These are phyloP conservation scores for Galerucella pusilla DNA, from an alignment of 2,888 invertebrate genomes.

Conservation along the genomic window DNA sequence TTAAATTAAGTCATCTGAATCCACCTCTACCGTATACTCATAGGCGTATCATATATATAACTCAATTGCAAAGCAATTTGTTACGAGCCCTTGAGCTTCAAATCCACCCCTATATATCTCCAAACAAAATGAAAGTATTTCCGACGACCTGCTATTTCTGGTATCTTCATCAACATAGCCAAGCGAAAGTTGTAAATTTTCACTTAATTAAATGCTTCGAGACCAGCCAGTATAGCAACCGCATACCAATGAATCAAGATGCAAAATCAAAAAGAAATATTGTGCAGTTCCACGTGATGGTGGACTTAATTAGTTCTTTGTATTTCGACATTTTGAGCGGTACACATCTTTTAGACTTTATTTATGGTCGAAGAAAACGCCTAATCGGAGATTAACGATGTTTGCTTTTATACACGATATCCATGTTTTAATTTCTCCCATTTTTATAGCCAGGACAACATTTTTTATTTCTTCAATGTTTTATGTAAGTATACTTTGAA, in stretches of 20 bases:
- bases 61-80: slow-evolving; percentile 8
- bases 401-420: slow-evolving; percentile 36
- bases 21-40: background rate
- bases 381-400: slow-evolving; percentile 42
- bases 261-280: slow-evolving; percentile 48
- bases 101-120: slow-evolving; percentile 14
- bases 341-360: slow-evolving; percentile 42
- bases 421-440: slow-evolving; percentile 6
- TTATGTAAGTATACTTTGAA: too few species aligned
- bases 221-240: slow-evolving; percentile 33
- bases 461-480: too few species aligned
- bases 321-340: slow-evolving; percentile 39
- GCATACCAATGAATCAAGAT: slow-evolving; percentile 40
- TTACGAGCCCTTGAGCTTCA: background rate
- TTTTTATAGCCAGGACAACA: background rate
- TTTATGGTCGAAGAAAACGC: slow-evolving; percentile 42
- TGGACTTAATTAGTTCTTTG: slow-evolving; percentile 50
- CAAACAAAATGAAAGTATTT: slow-evolving; percentile 29
- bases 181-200: slow-evolving; percentile 46
- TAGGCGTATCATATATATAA: slow-evolving; percentile 1
- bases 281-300: slow-evolving; percentile 48
- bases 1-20: background rate
- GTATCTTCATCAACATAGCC: slow-evolving; percentile 38
- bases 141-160: slow-evolving; percentile 34
- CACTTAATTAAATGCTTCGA: slow-evolving; percentile 46